phyloP scores from a whole-genome alignment of 2,797 vertebrate species.

The Triplophysa bombifrons region DNA sequence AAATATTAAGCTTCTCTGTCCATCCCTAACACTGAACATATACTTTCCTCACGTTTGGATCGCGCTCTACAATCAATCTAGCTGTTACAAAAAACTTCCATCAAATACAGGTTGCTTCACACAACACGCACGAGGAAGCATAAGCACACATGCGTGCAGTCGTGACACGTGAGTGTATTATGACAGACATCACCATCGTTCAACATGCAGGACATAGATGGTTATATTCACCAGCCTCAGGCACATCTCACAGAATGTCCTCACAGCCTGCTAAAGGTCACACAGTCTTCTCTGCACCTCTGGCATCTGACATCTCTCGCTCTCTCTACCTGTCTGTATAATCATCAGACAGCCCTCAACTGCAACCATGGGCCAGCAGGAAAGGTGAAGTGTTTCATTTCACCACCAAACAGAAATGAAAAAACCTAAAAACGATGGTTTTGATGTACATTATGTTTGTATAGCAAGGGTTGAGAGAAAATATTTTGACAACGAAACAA shows the following conservation, averaged over 20 bases:
- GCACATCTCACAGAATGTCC: not conserved
- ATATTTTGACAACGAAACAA: too few relatives aligned
- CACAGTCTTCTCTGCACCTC: not conserved
- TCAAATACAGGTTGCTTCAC: not conserved
- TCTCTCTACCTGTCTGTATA: not conserved
- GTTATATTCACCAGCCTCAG: constrained; percentile 41
- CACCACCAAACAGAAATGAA: too few relatives aligned
- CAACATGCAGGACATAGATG: not conserved
- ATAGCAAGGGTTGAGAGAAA: too few relatives aligned
- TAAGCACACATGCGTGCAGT: not conserved
- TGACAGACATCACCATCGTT: constrained; percentile 4
- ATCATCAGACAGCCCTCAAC: too few relatives aligned
- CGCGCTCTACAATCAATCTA: not conserved
- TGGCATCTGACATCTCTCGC: not conserved
- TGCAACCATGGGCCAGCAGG: too few relatives aligned
- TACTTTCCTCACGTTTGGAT: too few relatives aligned
- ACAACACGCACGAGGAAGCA: not conserved
- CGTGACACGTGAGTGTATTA: constrained; percentile 6
- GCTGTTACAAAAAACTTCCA: not conserved
- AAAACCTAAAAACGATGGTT: too few relatives aligned
- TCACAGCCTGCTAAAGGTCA: constrained; percentile 39
- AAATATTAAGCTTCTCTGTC: too few relatives aligned
- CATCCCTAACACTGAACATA: not conserved
- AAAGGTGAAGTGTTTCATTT: too few relatives aligned
- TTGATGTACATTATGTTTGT: too few relatives aligned